Base-by-base conservation (phyloP, 2,888 invertebrate genomes). In the Taenaris catops region DNA sequence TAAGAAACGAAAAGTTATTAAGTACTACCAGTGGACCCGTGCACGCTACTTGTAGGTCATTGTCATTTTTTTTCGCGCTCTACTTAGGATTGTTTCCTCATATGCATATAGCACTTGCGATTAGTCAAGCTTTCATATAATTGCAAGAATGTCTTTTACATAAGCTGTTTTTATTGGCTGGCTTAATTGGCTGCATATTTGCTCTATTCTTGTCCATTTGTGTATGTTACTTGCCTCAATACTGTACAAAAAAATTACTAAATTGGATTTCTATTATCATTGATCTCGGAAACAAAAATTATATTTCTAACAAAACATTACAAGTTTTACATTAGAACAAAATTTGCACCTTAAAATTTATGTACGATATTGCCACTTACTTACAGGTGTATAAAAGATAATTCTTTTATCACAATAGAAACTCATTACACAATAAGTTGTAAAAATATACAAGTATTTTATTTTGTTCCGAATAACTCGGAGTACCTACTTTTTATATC, bases 31-130 rank as follows among this genome's bases (percentile, higher is more conserved):
- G 41, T 42, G 51, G 49, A 37, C 48, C 48, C 23, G 37, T 17
- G 48, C 59, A 59, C 59, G 52, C 54, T 50, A 46, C 50, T 38
- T 32, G 51, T 44, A 51, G 67, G 67, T 71, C 66, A 72, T 51
- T 71, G 65, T 61, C 70, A 65, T 39, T 44, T 47, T 50, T 51
- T 53, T 44, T 57, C 49, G 38, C 63, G 60, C 55, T 67, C 67
- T 38, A 51, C 35, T 48, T 46, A 18, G 5, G 33, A 32, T 24
- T 57, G 58, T 65, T 64, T 58, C 49, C 41, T 48, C 51, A 56
- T 53, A 45, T 42, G 51, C 51, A 34, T 44, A 44, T 25, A 41
- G 26, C 40, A 40, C 31, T 31, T 11, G 26, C 18, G 26, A 31
- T 34, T 34, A 27, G 34, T 23, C 11, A 37, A 37, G 27, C 40